Conservation (phyloP, 1,140 invertebrate species). For the Ostrea edulis region DNA sequence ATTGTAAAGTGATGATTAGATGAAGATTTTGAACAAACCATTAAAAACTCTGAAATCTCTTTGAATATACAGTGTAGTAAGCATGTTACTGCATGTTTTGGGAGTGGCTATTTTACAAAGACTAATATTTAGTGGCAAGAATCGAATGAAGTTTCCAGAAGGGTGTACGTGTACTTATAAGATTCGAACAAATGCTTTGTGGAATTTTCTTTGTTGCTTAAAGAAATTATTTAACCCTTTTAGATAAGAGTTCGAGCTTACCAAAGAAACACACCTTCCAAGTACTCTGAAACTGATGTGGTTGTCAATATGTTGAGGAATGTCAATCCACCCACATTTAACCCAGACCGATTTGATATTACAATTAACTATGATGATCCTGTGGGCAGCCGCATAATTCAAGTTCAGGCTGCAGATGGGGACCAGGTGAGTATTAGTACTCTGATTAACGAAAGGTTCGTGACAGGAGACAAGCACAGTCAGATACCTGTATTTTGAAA, state of each 20-base stretch:
- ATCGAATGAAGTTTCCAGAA: too few species aligned
- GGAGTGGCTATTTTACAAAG: too few species aligned
- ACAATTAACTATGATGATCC: constrained; percentile 48
- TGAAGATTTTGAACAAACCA: too few species aligned
- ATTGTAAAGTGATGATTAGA: too few species aligned
- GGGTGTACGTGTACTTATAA: too few species aligned
- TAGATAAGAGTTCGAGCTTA: constrained; percentile 89
- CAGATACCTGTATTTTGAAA: too few species aligned
- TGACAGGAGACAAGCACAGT: too few species aligned
- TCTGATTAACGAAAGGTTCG: too few species aligned
- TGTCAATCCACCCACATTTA: constrained; percentile 89
- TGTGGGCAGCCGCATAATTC: constrained; percentile 52
- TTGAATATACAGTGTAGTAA: too few species aligned
- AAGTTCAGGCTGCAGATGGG: constrained; percentile 54
- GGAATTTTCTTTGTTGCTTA: not conserved
- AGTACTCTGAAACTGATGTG: constrained; percentile 91
- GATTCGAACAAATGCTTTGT: not conserved
- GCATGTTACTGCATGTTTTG: too few species aligned
- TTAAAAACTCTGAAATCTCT: too few species aligned
- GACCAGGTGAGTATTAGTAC: constrained; percentile 24
- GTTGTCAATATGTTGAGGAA: constrained; percentile 87
- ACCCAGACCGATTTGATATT: constrained; percentile 60
- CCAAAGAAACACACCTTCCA: constrained; percentile 90
- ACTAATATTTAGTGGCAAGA: too few species aligned
- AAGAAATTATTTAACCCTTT: not conserved